These are phyloP conservation scores for Lacanobia wlatinum DNA, from an alignment of 2,888 invertebrate species.

Conservation along the genomic window DNA sequence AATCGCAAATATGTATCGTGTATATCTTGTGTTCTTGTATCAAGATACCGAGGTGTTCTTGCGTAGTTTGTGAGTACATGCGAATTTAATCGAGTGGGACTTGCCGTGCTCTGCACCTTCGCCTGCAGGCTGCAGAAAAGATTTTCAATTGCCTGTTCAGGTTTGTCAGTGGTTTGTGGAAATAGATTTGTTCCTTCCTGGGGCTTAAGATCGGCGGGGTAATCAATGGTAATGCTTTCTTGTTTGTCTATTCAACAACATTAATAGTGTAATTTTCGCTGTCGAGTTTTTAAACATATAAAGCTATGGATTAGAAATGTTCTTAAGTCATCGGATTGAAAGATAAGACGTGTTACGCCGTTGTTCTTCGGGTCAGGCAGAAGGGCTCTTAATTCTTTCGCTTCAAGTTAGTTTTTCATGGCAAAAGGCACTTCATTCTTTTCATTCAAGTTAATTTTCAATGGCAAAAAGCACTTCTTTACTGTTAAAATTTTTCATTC, in stretches of 20 bases:
- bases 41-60: constrained; percentile 12
- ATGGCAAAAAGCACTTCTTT: no score
- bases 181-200: not conserved
- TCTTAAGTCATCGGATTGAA: not conserved
- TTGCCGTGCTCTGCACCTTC: not conserved
- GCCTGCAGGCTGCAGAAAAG: not conserved
- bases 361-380: not conserved
- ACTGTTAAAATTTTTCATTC: no score
- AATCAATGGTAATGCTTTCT: not conserved
- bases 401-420: not conserved
- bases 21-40: constrained; percentile 22
- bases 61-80: not conserved
- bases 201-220: not conserved
- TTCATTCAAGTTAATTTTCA: no score
- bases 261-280: not conserved
- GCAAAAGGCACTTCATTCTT: not conserved
- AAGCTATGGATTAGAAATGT: not conserved
- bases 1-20: constrained; percentile 23
- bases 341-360: not conserved
- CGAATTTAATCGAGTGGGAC: not conserved
- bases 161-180: not conserved
- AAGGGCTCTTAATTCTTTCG: not conserved
- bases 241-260: not conserved
- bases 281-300: not conserved
- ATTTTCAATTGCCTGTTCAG: not conserved